phyloP scores from a whole-genome alignment of 2,888 invertebrate species.

The Habroteleia sp. region DNA sequence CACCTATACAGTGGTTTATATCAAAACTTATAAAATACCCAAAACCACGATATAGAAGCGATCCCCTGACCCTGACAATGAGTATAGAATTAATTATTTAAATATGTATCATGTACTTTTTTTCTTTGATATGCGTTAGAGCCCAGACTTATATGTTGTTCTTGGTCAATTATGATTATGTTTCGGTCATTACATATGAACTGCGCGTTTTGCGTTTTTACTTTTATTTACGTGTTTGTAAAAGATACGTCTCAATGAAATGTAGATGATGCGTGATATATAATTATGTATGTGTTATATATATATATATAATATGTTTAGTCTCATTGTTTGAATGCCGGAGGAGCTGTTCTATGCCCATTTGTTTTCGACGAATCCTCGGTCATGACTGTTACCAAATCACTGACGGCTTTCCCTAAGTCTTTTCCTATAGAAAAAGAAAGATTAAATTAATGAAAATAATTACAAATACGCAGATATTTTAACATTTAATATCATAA shows the following conservation, averaged over 20 bases:
- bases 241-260: slow-evolving; percentile 52
- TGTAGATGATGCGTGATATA: slow-evolving; percentile 53
- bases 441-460: too few relatives aligned
- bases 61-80: slow-evolving; percentile 69
- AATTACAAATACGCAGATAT: too few relatives aligned
- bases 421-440: too few relatives aligned
- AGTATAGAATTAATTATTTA: slow-evolving; percentile 45
- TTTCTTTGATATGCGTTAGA: slow-evolving; percentile 80
- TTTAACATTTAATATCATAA: too few relatives aligned
- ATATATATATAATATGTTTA: slow-evolving; percentile 52
- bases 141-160: slow-evolving; percentile 76
- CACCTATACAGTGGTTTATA: slow-evolving; percentile 77
- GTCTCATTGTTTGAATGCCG: slow-evolving; percentile 76
- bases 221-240: slow-evolving; percentile 40
- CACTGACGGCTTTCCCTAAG: slow-evolving; percentile 92
- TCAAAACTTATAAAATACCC: slow-evolving; percentile 81
- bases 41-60: slow-evolving; percentile 74
- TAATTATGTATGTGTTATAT: slow-evolving; percentile 43
- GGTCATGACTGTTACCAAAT: slow-evolving; percentile 94
- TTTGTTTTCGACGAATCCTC: slow-evolving; percentile 83
- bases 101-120: slow-evolving; percentile 62
- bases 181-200: slow-evolving; percentile 62
- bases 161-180: slow-evolving; percentile 73
- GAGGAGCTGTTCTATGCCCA: slow-evolving; percentile 76
- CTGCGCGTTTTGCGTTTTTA: slow-evolving; percentile 31